Evolutionary conservation across 2,113 vertebrate genomes (phyloP), one percentile per base, ranked within the genome.

Genomic region (Chaenogobius annularis): DNA sequence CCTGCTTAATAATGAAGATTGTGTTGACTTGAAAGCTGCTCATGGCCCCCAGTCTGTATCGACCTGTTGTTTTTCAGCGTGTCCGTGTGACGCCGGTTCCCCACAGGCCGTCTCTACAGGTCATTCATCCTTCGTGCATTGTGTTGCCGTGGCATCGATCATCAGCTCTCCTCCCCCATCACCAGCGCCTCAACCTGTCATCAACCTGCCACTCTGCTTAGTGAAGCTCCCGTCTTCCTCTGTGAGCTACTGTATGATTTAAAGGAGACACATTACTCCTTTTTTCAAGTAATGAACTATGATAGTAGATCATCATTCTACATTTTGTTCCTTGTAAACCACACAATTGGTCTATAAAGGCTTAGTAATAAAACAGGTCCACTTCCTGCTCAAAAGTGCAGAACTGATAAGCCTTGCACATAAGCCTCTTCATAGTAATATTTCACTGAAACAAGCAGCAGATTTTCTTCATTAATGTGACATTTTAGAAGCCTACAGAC

Each of bases 131-230:
- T 64, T 68, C 54, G 1, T n/a, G 48, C 35, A 46, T 37, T 69
- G 56, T 74, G 78, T 72, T 67, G 69, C 81, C 73, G 77, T 10
- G 7, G 44, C 75, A 85, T 90, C 74, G 40, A 86, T 93, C 84
- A 88, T 78, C 56, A 2, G 19, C 48, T 54, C 19, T 7, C 50
- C 6, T 15, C 50, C 50, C 70, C 77, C 31, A 65, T 72, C 76
- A 7, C 37, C 66, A 59, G 75, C 72, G 61, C 82, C 62, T 63
- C 37, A 74, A 76, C 80, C 79, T 80, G 84, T 88, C 88, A 85
- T 23, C 79, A 68, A 62, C 58, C 44, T 10, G 64, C 79, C 85
- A 83, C 11, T 47, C 22, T 13, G 11, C 19, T 6, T 23, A 47
- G n/a, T 47, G 58, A 31, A 26, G 14, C 58, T 8, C 58, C 35